A percentile compares a stretch with the other conserved stretches of the same genome.
phyloP scores from a whole-genome alignment of 1,140 invertebrate species.

The Rhynchophorus ferrugineus region DNA sequence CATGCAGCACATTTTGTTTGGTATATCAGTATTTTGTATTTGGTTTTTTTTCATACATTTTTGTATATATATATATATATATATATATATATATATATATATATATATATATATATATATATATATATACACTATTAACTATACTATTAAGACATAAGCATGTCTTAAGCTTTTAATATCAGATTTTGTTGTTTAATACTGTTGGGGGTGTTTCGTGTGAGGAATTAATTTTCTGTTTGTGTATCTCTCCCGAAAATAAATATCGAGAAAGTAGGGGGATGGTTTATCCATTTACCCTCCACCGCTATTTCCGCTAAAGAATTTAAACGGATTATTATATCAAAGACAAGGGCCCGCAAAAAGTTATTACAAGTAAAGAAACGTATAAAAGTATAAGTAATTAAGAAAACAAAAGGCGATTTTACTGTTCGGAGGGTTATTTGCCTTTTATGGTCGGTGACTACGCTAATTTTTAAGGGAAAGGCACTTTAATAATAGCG shows the following conservation, averaged over 20 bases:
- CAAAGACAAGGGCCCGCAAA: slow-evolving; percentile 17
- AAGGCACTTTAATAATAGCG: slow-evolving; percentile 24
- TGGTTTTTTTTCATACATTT: too few relatives aligned
- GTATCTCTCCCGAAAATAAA: too few relatives aligned
- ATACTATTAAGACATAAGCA: too few relatives aligned
- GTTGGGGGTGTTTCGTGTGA: slow-evolving; percentile 14
- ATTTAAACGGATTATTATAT: slow-evolving; percentile 33
- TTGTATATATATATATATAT: too few relatives aligned
- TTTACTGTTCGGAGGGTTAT: slow-evolving; percentile 22
- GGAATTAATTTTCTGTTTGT: slow-evolving; percentile 21
- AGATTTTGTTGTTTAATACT: slow-evolving; percentile 18
- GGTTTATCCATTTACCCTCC: slow-evolving; percentile 9
- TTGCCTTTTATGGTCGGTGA: slow-evolving; percentile 22
- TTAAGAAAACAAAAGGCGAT: slow-evolving; percentile 32
- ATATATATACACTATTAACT: too few relatives aligned
- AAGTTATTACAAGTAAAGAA: slow-evolving; percentile 32
- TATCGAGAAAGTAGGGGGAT: slow-evolving; percentile 13
- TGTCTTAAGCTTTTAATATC: slow-evolving; percentile 15
- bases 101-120: too few relatives aligned
- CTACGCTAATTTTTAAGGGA: slow-evolving; percentile 27
- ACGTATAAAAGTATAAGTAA: slow-evolving; percentile 34
- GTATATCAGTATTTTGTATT: too few relatives aligned
- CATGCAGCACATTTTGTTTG: too few relatives aligned
- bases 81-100: too few relatives aligned
- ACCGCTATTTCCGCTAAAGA: not conserved